Percentiles rank a stretch among this genome's conserved stretches.
Evolutionary conservation across 2,888 invertebrate species (phyloP).

Genomic region (Corbicula japonica): DNA sequence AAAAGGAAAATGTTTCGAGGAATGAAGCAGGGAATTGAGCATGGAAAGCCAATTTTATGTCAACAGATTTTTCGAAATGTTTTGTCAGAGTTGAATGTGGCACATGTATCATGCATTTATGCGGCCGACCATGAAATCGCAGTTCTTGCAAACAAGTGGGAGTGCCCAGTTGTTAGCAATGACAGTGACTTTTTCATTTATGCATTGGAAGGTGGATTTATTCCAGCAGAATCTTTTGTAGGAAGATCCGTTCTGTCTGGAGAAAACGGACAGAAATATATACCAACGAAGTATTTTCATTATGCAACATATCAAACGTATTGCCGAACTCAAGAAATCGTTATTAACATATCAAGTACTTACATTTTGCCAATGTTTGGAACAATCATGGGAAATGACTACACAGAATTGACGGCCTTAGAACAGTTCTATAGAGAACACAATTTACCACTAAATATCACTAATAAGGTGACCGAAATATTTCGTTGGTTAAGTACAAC

Average conservation of each 20-base stretch:
- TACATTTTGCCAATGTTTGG: conserved; percentile 92
- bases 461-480: conserved; percentile 89
- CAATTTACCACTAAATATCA: conserved; percentile 48
- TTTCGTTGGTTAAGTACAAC: conserved; percentile 90
- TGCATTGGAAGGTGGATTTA: conserved; percentile 91
- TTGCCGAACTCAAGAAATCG: no score
- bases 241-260: background rate
- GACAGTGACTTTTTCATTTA: conserved; percentile 98
- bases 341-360: conserved; percentile 89
- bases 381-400: conserved; percentile 95
- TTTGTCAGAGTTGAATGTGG: conserved; percentile 89
- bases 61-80: conserved; percentile 92
- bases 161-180: conserved; percentile 95
- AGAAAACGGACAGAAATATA: conserved; percentile 27
- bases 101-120: conserved; percentile 91
- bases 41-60: conserved; percentile 90
- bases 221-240: conserved; percentile 89
- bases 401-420: conserved; percentile 87
- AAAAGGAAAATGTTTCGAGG: conserved; percentile 70
- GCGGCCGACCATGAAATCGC: conserved; percentile 97
- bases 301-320: conserved; percentile 91
- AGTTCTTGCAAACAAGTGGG: conserved; percentile 91
- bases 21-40: conserved; percentile 75
- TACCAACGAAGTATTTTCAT: conserved; percentile 89
- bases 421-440: conserved; percentile 75